These are phyloP conservation scores for Drosophila kuntzei DNA, from an alignment of 2,888 invertebrate species.

Conservation along the genomic window DNA sequence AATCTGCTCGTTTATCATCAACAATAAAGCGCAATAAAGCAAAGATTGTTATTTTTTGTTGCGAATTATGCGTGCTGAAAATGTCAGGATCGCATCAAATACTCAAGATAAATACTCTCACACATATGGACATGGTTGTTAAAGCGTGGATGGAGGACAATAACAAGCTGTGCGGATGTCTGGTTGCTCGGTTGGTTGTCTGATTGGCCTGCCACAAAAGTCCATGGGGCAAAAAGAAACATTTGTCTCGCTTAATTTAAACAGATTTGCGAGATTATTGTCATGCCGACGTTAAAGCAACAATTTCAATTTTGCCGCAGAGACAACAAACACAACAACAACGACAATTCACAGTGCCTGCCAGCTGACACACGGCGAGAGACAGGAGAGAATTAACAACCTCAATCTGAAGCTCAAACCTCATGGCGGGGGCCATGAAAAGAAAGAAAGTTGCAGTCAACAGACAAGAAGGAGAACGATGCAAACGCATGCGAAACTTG, in stretches of 20 bases:
- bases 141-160: constrained; percentile 31
- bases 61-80: constrained; percentile 35
- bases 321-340: constrained; percentile 13
- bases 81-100: constrained; percentile 42
- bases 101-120: constrained; percentile 51
- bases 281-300: constrained; percentile 81
- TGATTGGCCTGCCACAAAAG: constrained; percentile 51
- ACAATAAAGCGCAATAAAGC: constrained; percentile 20
- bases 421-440: constrained; percentile 17
- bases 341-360: constrained; percentile 40
- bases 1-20: constrained; percentile 11
- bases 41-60: background rate
- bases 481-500: constrained; percentile 76
- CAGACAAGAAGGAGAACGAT: constrained; percentile 62
- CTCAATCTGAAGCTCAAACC: constrained; percentile 52
- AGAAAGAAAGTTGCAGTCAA: constrained; percentile 59
- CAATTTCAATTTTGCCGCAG: constrained; percentile 75
- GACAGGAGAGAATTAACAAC: constrained; percentile 68
- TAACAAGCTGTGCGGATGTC: constrained; percentile 30
- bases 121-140: constrained; percentile 53
- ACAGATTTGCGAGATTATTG: constrained; percentile 83
- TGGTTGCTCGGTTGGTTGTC: constrained; percentile 36
- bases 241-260: constrained; percentile 83
- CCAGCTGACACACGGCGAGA: constrained; percentile 55
- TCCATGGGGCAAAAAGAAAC: constrained; percentile 66